phyloP scores from a whole-genome alignment of 2,888 invertebrate genomes.

The Folsomia candida region DNA sequence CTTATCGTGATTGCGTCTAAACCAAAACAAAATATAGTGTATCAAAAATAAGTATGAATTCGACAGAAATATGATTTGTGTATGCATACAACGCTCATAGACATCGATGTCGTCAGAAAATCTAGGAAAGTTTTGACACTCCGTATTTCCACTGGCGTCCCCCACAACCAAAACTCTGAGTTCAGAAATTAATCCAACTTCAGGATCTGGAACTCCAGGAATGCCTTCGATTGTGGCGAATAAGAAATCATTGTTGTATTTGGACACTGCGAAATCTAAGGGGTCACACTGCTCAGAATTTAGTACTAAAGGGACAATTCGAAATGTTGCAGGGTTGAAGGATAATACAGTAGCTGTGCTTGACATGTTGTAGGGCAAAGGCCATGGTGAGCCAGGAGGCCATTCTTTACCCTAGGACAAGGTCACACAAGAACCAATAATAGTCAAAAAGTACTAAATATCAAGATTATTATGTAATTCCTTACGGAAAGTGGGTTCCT shows the following conservation, averaged over 20 bases:
- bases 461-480: neutral
- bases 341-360: constrained; percentile 13
- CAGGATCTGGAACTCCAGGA: constrained; percentile 13
- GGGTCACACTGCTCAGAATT: constrained; percentile 22
- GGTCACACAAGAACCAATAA: neutral
- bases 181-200: constrained; percentile 17
- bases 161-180: constrained; percentile 11
- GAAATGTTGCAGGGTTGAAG: constrained; percentile 24
- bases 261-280: constrained; percentile 31
- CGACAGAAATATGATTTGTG: neutral
- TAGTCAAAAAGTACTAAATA: neutral
- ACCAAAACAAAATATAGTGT: neutral
- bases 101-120: constrained; percentile 15
- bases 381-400: constrained; percentile 40
- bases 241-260: constrained; percentile 25
- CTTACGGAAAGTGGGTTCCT: constrained; percentile 32
- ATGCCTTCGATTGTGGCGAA: constrained; percentile 22
- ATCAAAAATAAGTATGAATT: neutral
- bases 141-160: constrained; percentile 15
- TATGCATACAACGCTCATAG: constrained; percentile 27
- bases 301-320: constrained; percentile 15
- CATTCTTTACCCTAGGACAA: constrained; percentile 27
- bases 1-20: constrained; percentile 10
- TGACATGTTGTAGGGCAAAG: constrained; percentile 27
- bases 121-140: constrained; percentile 27